Evolutionary conservation across 2,888 invertebrate species (phyloP).

Genomic region (Coronaproctus castanopsis): DNA sequence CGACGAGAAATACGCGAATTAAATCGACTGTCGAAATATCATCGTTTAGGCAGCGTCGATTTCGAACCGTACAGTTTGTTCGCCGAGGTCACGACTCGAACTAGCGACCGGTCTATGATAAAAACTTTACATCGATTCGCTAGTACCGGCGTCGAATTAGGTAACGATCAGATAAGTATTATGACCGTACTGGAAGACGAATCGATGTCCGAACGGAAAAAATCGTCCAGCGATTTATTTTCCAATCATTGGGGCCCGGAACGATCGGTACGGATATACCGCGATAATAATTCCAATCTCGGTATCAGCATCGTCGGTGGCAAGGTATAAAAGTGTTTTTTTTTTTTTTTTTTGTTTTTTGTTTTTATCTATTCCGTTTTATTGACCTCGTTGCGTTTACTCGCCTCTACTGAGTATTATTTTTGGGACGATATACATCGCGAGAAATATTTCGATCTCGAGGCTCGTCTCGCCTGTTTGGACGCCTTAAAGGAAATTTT

Average conservation of each 20-base stretch:
- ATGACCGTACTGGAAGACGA: constrained; percentile 17
- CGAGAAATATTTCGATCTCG: no score
- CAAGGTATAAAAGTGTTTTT: constrained; percentile 36
- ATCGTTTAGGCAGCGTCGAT: constrained; percentile 16
- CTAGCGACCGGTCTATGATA: constrained; percentile 8
- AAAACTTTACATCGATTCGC: constrained; percentile 16
- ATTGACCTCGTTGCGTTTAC: neutral
- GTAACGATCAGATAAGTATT: constrained; percentile 19
- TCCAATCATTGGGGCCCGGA: constrained; percentile 68
- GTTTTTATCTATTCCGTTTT: neutral
- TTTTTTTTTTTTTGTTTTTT: constrained; percentile 7
- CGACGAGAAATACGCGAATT: constrained; percentile 9
- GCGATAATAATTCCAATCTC: constrained; percentile 57
- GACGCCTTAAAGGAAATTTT: no score
- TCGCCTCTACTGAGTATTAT: no score
- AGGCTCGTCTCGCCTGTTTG: no score
- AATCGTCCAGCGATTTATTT: constrained; percentile 26
- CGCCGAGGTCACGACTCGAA: constrained; percentile 10
- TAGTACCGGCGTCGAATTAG: constrained; percentile 17
- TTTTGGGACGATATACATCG: no score
- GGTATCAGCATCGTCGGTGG: constrained; percentile 96
- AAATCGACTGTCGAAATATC: constrained; percentile 11
- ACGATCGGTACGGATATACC: constrained; percentile 46
- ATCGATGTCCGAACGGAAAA: constrained; percentile 31
- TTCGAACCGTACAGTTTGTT: constrained; percentile 9